These are phyloP conservation scores for Oryzias dopingdopingensis DNA, from an alignment of 2,797 vertebrate genomes.

Conservation along the genomic window DNA sequence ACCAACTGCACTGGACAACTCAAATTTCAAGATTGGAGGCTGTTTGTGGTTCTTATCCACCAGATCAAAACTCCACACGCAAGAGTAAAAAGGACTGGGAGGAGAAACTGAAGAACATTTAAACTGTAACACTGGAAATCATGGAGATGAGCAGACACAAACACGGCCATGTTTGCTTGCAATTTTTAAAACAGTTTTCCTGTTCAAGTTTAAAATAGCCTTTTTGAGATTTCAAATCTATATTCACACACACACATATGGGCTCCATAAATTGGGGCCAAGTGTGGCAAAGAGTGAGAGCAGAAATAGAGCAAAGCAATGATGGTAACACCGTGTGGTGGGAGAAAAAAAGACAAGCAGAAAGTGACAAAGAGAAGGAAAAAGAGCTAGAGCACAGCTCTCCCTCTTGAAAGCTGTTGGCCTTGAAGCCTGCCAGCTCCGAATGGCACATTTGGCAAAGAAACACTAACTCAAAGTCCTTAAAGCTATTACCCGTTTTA, in stretches of 20 bases:
- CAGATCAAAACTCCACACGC: constrained; percentile 33
- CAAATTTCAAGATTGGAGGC: constrained; percentile 57
- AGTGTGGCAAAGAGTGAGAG: constrained; percentile 20
- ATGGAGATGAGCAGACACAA: constrained; percentile 13
- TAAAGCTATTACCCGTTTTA: constrained; percentile 30
- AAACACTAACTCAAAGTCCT: constrained; percentile 37
- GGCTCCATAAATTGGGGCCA: constrained; percentile 8
- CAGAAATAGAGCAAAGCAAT: constrained; percentile 16
- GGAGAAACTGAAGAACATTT: constrained; percentile 25
- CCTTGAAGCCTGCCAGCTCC: constrained; percentile 59
- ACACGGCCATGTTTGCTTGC: not conserved
- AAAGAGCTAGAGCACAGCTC: constrained; percentile 47
- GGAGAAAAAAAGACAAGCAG: constrained; percentile 33
- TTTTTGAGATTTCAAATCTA: not conserved
- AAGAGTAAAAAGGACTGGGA: constrained; percentile 50
- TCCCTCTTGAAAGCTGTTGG: constrained; percentile 44
- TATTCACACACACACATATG: constrained; percentile 12
- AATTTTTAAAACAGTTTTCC: constrained; percentile 21
- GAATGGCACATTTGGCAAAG: constrained; percentile 59
- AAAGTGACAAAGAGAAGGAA: constrained; percentile 54
- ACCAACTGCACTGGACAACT: constrained; percentile 58
- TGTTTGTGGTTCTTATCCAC: constrained; percentile 58
- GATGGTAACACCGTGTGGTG: constrained; percentile 17
- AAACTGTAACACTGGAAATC: constrained; percentile 21
- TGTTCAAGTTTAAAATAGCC: constrained; percentile 29